Conservation (phyloP, 2,797 vertebrate genomes). For the Myotis findleyi region DNA sequence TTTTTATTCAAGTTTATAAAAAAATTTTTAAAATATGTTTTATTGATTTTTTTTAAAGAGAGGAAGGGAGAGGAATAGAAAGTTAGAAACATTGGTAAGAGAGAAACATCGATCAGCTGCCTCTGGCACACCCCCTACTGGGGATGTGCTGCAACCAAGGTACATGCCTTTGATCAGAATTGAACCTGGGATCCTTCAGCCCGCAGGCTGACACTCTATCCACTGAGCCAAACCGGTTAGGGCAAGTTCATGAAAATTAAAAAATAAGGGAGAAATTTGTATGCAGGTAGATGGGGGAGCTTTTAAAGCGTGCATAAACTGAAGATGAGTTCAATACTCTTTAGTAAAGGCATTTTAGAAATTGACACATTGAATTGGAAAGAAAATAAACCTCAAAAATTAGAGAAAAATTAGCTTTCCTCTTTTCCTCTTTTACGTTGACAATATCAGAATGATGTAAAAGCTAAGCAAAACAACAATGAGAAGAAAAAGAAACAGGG, state of each 20-base stretch:
- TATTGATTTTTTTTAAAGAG: too few relatives aligned
- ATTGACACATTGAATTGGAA: not conserved
- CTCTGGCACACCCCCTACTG: too few relatives aligned
- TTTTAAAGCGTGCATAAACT: not conserved
- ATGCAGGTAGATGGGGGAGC: not conserved
- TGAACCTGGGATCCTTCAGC: too few relatives aligned
- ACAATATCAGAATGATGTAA: not conserved
- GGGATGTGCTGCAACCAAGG: too few relatives aligned
- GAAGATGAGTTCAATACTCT: not conserved
- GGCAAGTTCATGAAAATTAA: too few relatives aligned
- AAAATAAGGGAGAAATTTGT: not conserved
- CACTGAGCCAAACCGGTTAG: too few relatives aligned
- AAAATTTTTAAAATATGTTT: not conserved
- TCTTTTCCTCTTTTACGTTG: not conserved
- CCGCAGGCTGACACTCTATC: too few relatives aligned
- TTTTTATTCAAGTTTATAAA: not conserved
- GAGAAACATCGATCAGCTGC: too few relatives aligned
- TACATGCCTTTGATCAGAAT: too few relatives aligned
- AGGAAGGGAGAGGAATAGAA: too few relatives aligned
- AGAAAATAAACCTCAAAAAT: constrained; percentile 9
- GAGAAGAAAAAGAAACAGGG: too few relatives aligned
- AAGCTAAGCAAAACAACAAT: not conserved
- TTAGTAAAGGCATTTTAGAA: not conserved
- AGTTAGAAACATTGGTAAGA: too few relatives aligned
- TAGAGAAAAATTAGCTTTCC: not conserved